phyloP scores from a whole-genome alignment of 2,888 invertebrate species.

The Oscheius sp. region DNA sequence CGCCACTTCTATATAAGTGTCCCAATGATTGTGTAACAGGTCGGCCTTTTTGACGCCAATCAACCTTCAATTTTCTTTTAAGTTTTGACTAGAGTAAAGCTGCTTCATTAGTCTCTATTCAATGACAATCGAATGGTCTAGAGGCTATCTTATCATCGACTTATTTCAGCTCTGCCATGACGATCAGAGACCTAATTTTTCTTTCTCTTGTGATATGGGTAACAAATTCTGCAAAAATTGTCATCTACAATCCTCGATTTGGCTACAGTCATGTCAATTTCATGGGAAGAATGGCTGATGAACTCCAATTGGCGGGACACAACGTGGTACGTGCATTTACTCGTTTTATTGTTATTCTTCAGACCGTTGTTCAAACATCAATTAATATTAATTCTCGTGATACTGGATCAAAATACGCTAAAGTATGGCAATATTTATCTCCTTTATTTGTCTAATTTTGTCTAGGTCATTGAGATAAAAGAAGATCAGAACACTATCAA shows the following conservation, averaged over 20 bases:
- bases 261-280: conserved; percentile 46
- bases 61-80: too few species aligned
- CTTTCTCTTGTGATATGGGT: too few species aligned
- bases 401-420: conserved; percentile 15
- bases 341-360: too few species aligned
- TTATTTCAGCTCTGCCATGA: too few species aligned
- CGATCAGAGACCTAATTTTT: too few species aligned
- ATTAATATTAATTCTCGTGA: neutral
- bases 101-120: too few species aligned
- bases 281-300: conserved; percentile 42
- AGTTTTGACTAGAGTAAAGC: too few species aligned
- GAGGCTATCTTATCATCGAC: too few species aligned
- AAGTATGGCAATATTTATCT: neutral
- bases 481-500: conserved; percentile 10
- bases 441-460: neutral
- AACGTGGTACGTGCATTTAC: conserved; percentile 38
- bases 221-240: conserved; percentile 32
- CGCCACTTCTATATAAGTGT: too few species aligned
- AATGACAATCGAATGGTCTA: too few species aligned
- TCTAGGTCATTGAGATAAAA: conserved; percentile 14
- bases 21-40: too few species aligned
- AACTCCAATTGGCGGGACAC: conserved; percentile 38
- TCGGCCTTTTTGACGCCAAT: too few species aligned
- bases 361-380: conserved; percentile 18
- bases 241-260: conserved; percentile 38